phyloP scores from a whole-genome alignment of 1,140 invertebrate genomes.

The Notospermus geniculatus region DNA sequence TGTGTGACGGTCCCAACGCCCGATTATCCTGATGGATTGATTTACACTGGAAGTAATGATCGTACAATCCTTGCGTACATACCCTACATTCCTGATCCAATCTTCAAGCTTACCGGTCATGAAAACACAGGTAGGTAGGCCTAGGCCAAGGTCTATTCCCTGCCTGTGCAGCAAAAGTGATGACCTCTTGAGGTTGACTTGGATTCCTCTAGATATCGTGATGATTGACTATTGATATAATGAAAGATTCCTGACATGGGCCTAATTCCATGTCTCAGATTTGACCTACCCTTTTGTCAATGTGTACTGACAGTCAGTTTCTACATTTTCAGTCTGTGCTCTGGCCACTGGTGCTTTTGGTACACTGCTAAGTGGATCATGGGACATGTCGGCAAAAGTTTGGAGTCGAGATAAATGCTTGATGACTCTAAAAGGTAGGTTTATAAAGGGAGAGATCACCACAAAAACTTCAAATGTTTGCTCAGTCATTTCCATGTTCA shows the following conservation, averaged over 20 bases:
- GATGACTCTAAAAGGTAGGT: slow-evolving; percentile 61
- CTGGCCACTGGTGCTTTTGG: slow-evolving; percentile 62
- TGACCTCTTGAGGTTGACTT: neutral
- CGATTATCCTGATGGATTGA: slow-evolving; percentile 71
- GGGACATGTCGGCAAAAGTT: slow-evolving; percentile 82
- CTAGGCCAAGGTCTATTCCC: no score
- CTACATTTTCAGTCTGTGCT: slow-evolving; percentile 64
- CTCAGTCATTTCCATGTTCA: slow-evolving; percentile 1
- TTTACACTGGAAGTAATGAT: slow-evolving; percentile 88
- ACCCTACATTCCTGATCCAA: slow-evolving; percentile 60
- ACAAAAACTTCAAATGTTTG: neutral
- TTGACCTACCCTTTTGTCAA: slow-evolving; percentile 1
- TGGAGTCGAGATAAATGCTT: slow-evolving; percentile 66
- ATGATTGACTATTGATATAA: no score
- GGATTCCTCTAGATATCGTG: no score
- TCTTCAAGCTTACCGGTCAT: slow-evolving; percentile 72
- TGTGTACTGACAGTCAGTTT: slow-evolving; percentile 17
- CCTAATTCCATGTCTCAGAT: neutral
- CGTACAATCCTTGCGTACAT: slow-evolving; percentile 75
- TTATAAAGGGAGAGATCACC: neutral
- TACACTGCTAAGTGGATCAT: slow-evolving; percentile 77
- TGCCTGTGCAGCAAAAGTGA: no score
- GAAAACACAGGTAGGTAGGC: slow-evolving; percentile 69
- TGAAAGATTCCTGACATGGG: no score
- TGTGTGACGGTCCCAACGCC: slow-evolving; percentile 70